Base-by-base conservation (phyloP, 1,140 invertebrate genomes). In the Drosophila tani region DNA sequence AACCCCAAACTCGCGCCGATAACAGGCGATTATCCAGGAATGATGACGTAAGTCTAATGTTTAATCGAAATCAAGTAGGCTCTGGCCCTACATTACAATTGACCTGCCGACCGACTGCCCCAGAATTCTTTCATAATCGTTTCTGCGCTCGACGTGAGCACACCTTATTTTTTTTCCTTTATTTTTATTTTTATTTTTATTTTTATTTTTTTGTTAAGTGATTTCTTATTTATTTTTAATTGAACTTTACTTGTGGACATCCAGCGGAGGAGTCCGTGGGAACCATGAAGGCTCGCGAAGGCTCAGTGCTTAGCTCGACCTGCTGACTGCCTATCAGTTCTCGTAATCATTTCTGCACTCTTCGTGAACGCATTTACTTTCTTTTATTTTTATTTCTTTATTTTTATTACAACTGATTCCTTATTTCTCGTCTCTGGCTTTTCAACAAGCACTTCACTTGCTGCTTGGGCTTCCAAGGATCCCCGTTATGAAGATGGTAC, bases 1-100 rank as follows among this genome's bases (percentile, higher is more conserved):
- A 60, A 21, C 29, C 51, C 9, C 11, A 41, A 59, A 59, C 14
- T 38, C 21, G 29, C 60, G 32, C 14, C 50, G 46, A 74, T 74
- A 73, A 43, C 38, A 43, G 12, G 17, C 11, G 46, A 73, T 47
- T 46, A 47, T 62, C 21, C 15, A 24, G 21, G 53, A 19, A 17
- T 55, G 15, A 14, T 17, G 29, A 21, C 32, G 32, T 55, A 19
- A 38, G 7, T 19, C 14, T 55, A 19, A 9, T 15, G 19, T 21
- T 4, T 15, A 55, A 21, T 21, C 8, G 12, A 38, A 55, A 55
- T 38, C 11, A 38, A 38, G 12, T 15, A 32, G 32, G 32, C 32
- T 35, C 2, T 35, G 32, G 2, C 12, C 29, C 17, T 38, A 8
- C 21, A 38, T 35, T 19, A 12, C 19, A 55, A 12, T 55, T 55